Evolutionary conservation across 92 coral and sea anemone genomes (phyloP), one percentile per base, ranked within the genome.

Genomic region (Porites lobata): DNA sequence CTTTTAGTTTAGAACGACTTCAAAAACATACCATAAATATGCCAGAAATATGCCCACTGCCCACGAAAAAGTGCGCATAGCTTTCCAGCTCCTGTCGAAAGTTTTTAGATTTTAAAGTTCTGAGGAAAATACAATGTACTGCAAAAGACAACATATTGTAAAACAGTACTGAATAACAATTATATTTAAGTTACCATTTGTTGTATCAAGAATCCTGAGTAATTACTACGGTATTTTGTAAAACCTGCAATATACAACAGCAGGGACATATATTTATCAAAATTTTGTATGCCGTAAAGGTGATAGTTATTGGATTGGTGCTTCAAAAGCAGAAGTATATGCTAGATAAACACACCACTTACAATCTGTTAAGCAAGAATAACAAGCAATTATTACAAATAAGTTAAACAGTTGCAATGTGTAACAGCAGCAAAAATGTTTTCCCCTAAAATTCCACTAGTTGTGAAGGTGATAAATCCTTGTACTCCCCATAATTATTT

Each of bases 301-400:
- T n/a, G 68, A 64, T 64, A 64, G 68, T 64, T 64, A 64, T 64
- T 64, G 26, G 68, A 64, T 64, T 64, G 68, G 68, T 64, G 68
- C 68, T 64, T 64, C 20, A 64, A 64, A 64, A 64, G 68, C 68
- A 64, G 68, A 64, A 64, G 68, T 64, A 64, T 64, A 64, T 64
- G 20, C 68, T 64, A 64, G 68, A 64, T 64, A 64, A 64, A 64
- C 68, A 64, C 68, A 64, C 68, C 68, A 64, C 68, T 64, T 64
- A 64, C 68, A 64, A 64, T 64, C 68, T 15, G 68, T 64, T 64
- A 64, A 64, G 68, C 68, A 64, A 64, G 68, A 64, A 64, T 64
- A 64, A 64, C 68, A 64, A 17, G 14, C 8, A 64, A 64, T 64
- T 64, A 15, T 26, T 26, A 26, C 1, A 26, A 58, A 64, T 64